These are phyloP conservation scores for Nothocercus julius DNA, from an alignment of 2,113 vertebrate genomes.

Conservation along the genomic window DNA sequence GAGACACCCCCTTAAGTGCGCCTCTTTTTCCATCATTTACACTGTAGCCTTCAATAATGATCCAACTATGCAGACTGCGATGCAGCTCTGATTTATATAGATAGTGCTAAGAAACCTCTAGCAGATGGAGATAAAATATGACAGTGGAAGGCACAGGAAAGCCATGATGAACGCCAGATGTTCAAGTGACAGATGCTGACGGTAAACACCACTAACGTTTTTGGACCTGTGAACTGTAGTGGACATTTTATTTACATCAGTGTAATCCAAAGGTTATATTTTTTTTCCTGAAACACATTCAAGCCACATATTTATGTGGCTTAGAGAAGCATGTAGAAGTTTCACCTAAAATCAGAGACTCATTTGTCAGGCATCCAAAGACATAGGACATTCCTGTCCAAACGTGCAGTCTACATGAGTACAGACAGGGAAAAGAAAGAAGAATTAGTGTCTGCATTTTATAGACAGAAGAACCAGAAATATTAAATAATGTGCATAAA, in stretches of 20 bases:
- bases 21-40: slow-evolving; percentile 3
- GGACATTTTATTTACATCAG: slow-evolving; percentile 3
- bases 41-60: slow-evolving; percentile 17
- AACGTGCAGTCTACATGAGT: background rate
- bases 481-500: background rate
- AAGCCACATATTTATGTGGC: background rate
- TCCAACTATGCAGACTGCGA: background rate
- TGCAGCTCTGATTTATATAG: slow-evolving; percentile 18
- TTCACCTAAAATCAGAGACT: background rate
- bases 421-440: background rate
- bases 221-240: background rate
- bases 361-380: background rate
- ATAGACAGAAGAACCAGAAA: background rate
- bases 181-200: slow-evolving; percentile 9
- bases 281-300: background rate
- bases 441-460: background rate
- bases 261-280: slow-evolving; percentile 3
- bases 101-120: slow-evolving; percentile 30
- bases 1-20: background rate
- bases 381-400: background rate
- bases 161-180: slow-evolving; percentile 58
- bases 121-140: slow-evolving; percentile 53
- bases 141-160: slow-evolving; percentile 23
- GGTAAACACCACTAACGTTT: slow-evolving; percentile 42
- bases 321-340: background rate